Conservation (phyloP, 2,113 vertebrate genomes). For the Brevimyrus niger region DNA sequence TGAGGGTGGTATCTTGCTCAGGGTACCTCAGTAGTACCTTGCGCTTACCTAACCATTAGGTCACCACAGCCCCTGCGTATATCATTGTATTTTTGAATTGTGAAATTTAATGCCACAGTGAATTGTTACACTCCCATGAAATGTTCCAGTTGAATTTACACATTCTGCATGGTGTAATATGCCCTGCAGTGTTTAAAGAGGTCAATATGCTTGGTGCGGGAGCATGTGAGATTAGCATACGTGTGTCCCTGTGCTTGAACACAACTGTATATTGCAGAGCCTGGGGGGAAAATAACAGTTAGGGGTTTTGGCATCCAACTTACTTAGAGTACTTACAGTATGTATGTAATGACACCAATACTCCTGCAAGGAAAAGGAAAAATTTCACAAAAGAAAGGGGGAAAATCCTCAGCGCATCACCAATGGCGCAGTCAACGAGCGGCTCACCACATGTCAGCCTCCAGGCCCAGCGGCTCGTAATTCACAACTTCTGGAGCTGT, state of each 20-base stretch:
- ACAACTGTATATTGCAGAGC: not conserved
- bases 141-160: not conserved
- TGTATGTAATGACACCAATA: slow-evolving; percentile 77
- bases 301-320: not conserved
- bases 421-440: not conserved
- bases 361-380: slow-evolving; percentile 58
- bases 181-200: not conserved
- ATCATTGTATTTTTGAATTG: not conserved
- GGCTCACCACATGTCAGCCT: slow-evolving; percentile 98
- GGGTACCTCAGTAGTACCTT: too few relatives aligned
- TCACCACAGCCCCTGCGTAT: not conserved
- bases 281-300: not conserved
- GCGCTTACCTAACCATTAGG: too few relatives aligned
- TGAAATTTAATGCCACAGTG: not conserved
- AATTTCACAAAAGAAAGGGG: not conserved
- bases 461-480: slow-evolving; percentile 92
- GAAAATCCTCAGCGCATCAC: not conserved
- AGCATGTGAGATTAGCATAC: not conserved
- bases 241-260: not conserved
- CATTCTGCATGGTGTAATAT: not conserved
- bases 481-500: slow-evolving; percentile 98
- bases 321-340: slow-evolving; percentile 68
- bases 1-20: too few relatives aligned
- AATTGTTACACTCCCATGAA: not conserved
- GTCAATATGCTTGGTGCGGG: not conserved